These are phyloP conservation scores for Etheostoma perlongum DNA, from an alignment of 2,797 vertebrate species.

Conservation along the genomic window DNA sequence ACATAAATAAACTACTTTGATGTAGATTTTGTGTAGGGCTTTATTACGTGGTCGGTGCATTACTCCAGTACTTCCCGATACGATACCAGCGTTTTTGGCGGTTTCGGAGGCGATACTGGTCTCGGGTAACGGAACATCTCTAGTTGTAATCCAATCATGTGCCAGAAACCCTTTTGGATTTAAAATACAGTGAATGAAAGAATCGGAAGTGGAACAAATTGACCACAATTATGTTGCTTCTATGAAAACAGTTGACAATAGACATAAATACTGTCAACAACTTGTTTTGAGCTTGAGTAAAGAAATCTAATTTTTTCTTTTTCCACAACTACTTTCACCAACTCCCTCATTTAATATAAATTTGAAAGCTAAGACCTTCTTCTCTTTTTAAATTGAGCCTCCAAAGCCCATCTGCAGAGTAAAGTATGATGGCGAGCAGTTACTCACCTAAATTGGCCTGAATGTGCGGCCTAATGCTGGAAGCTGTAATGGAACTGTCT, in stretches of 20 bases:
- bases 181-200: not conserved
- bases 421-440: slow-evolving; percentile 45
- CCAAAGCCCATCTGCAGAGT: slow-evolving; percentile 34
- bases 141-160: not conserved
- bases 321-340: not conserved
- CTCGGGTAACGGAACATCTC: no score
- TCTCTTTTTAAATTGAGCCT: slow-evolving; percentile 27
- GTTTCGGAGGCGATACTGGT: no score
- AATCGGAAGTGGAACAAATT: not conserved
- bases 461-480: slow-evolving; percentile 51
- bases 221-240: not conserved
- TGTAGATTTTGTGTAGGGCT: no score
- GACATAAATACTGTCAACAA: not conserved
- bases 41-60: no score
- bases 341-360: slow-evolving; percentile 12
- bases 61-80: no score
- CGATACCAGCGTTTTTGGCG: no score
- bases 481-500: slow-evolving; percentile 61
- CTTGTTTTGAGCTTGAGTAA: not conserved
- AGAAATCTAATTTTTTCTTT: not conserved
- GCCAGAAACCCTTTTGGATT: not conserved
- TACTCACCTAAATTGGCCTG: slow-evolving; percentile 52
- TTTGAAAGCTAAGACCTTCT: slow-evolving; percentile 32
- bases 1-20: no score
- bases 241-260: not conserved